phyloP scores from a whole-genome alignment of 2,888 invertebrate species.

The Tetanocera ferruginea region DNA sequence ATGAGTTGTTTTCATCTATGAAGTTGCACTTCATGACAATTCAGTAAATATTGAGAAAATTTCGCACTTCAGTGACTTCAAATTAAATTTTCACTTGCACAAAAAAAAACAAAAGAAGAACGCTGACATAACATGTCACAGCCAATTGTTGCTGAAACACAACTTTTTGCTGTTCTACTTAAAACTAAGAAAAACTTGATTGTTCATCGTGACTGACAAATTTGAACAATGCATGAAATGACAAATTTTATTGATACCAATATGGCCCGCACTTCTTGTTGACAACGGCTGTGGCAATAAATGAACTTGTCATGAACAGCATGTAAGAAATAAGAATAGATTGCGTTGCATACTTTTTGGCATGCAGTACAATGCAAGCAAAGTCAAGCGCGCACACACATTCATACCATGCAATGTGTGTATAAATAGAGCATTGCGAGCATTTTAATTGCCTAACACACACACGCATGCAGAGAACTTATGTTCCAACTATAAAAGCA shows the following conservation, averaged over 20 bases:
- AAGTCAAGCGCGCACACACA: not conserved
- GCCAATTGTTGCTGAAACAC: conserved; percentile 1
- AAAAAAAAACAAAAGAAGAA: not conserved
- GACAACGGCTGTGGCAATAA: not conserved
- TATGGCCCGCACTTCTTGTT: too few relatives aligned
- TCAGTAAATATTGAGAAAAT: too few relatives aligned
- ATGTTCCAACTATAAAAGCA: too few relatives aligned
- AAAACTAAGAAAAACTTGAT: not conserved
- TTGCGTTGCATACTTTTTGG: conserved; percentile 13
- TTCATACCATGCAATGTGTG: not conserved
- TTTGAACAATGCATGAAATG: too few relatives aligned
- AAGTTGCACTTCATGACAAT: not conserved
- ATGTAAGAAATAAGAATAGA: not conserved
- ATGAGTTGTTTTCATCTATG: not conserved
- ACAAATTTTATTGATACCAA: too few relatives aligned
- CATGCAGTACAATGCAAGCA: not conserved
- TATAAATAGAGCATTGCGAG: not conserved
- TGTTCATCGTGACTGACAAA: not conserved
- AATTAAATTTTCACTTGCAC: not conserved
- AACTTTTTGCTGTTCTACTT: not conserved
- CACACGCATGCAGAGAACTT: too few relatives aligned
- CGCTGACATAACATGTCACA: not conserved
- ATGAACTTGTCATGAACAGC: not conserved
- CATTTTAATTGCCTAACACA: too few relatives aligned
- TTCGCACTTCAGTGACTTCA: not conserved